Evolutionary conservation across 1,140 invertebrate genomes (phyloP), one percentile per base, ranked within the genome.

Genomic region (Grapholita molesta): DNA sequence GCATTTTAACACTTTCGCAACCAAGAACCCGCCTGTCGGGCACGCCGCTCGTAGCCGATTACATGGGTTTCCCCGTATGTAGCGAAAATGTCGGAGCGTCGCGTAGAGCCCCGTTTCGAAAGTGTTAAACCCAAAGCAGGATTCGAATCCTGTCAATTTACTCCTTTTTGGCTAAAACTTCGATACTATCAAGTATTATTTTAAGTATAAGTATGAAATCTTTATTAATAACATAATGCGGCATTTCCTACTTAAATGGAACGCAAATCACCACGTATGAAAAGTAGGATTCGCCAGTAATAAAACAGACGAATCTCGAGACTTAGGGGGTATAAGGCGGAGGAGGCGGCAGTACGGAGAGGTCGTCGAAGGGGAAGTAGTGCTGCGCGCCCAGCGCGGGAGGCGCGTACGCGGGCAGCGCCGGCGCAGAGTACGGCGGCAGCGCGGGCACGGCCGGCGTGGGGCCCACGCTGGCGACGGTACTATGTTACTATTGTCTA

Each of bases 281-380:
- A 12, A 38, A 38, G 4, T 38, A 1, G n/a, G 3, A 38, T 38
- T 38, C 33, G 33, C 35, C 15, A 38, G 35, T n/a, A 38, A 38
- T 38, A 38, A 48, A 30, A 42, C 3, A 61, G 64, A 61, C 9
- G 38, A 32, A 35, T 8, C 18, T 64, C 3, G 11, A 66, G 18
- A 15, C 35, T 82, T 73, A 93, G 65, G 93, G 93, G 1, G 92
- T 91, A 69, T 93, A 93, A 32, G 93, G 93, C 9, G 93, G 93
- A 1, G 89, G 89, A 0, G 93, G 93, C 2, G 92, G 92, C 57
- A 93, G 70, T 69, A 85, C 83, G 61, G 84, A 93, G 70, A 84
- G 89, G 81, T 82, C 92, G 80, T 85, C 93, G 76, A 86, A 93
- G 67, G 84, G 92, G 73, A 83, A 92, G 76, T 85, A 89, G 73